phyloP scores from a whole-genome alignment of 2,888 invertebrate species.

The Serripes groenlandicus region DNA sequence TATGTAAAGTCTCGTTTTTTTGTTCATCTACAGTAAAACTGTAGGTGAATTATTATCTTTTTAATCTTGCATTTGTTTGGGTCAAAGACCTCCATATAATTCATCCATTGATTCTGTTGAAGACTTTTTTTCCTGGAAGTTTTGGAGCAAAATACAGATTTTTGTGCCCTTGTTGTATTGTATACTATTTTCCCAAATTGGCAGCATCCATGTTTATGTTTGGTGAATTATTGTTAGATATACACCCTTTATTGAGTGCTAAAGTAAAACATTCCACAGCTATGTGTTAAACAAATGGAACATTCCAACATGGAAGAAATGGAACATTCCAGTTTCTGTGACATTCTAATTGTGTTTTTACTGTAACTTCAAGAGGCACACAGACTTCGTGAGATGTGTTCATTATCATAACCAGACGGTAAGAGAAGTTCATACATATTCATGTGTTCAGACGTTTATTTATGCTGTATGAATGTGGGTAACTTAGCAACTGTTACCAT shows the following conservation, averaged over 20 bases:
- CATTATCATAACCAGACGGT: too few relatives aligned
- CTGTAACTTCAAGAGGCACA: not conserved
- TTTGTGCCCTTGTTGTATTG: conserved; percentile 23
- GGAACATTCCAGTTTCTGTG: conserved; percentile 40
- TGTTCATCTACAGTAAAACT: conserved; percentile 60
- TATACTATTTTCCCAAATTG: conserved; percentile 7
- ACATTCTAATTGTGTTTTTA: conserved; percentile 11
- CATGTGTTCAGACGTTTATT: too few relatives aligned
- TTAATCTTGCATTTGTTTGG: conserved; percentile 62
- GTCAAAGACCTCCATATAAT: conserved; percentile 72
- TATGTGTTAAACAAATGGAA: conserved; percentile 26
- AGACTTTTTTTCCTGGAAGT: conserved; percentile 21
- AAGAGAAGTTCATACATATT: too few relatives aligned
- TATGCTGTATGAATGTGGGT: too few relatives aligned
- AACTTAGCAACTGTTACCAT: too few relatives aligned
- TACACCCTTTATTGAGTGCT: conserved; percentile 26
- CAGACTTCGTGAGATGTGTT: not conserved
- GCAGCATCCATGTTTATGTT: conserved; percentile 45
- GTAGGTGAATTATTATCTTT: conserved; percentile 47
- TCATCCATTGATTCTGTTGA: conserved; percentile 22
- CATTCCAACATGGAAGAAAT: conserved; percentile 42
- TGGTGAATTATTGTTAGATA: conserved; percentile 14
- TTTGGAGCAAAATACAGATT: conserved; percentile 61
- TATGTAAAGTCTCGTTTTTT: conserved; percentile 36
- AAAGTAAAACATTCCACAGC: conserved; percentile 37